Conservation (phyloP, 1,140 invertebrate genomes). For the Trinorchestia longiramus region DNA sequence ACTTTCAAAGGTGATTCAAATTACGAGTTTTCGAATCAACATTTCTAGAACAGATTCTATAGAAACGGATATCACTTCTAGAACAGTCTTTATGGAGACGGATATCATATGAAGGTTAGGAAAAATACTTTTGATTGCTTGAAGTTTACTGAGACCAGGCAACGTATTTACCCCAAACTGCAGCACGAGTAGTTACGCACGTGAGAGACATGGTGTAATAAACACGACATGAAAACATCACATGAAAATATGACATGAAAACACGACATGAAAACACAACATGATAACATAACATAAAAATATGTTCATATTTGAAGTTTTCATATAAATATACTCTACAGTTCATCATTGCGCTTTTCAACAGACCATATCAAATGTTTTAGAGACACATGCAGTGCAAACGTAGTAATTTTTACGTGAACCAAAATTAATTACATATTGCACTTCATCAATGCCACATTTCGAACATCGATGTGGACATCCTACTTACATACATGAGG, state of each 20-base stretch:
- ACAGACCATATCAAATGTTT: background rate
- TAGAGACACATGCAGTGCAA: background rate
- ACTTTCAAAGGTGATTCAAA: no score
- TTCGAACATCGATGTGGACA: no score
- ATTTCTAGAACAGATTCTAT: no score
- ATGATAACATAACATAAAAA: background rate
- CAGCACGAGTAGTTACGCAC: no score
- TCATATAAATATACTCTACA: background rate
- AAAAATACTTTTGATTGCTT: background rate
- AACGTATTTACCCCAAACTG: no score
- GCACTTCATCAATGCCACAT: no score
- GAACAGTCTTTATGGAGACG: no score
- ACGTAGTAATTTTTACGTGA: background rate
- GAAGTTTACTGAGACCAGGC: background rate
- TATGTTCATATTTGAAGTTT: background rate
- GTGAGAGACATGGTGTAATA: background rate
- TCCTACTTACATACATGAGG: no score
- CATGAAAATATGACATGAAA: background rate
- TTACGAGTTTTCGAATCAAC: no score
- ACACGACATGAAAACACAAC: background rate
- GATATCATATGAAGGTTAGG: no score
- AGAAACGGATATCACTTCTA: no score
- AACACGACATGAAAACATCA: background rate
- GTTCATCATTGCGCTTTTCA: background rate
- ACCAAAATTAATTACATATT: background rate